Percentiles rank a stretch among this genome's conserved stretches.
Conservation (phyloP, 2,797 vertebrate genomes). For the Acropternis orthonyx region DNA sequence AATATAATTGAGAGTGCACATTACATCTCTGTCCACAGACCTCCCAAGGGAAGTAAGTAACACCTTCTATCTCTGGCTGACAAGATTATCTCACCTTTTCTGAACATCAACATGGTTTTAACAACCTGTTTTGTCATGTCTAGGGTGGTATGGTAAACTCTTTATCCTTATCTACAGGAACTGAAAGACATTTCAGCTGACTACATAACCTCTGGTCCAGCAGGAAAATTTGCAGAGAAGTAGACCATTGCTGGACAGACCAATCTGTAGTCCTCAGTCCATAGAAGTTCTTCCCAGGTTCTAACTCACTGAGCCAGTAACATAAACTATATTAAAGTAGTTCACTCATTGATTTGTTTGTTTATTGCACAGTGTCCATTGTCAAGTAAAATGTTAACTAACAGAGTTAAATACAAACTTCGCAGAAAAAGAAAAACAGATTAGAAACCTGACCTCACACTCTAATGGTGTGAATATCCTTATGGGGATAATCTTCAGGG, state of each 20-base stretch:
- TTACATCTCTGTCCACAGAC: not conserved
- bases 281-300: not conserved
- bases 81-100: not conserved
- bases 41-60: not conserved
- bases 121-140: not conserved
- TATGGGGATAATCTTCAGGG: not conserved
- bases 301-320: not conserved
- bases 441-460: not conserved
- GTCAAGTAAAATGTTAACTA: not conserved
- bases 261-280: not conserved
- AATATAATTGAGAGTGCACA: not conserved
- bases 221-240: not conserved
- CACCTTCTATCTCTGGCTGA: not conserved
- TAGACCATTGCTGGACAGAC: not conserved
- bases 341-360: not conserved
- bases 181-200: not conserved
- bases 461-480: not conserved
- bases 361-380: not conserved
- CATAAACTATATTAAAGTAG: not conserved
- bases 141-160: not conserved
- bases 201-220: no score
- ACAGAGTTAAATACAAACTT: not conserved
- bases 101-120: not conserved
- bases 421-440: not conserved
- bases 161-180: not conserved